A percentile compares a stretch with the other conserved stretches of the same genome.
These are phyloP conservation scores for Ypsolopha scabrella DNA, from an alignment of 2,888 invertebrate species.

Conservation along the genomic window DNA sequence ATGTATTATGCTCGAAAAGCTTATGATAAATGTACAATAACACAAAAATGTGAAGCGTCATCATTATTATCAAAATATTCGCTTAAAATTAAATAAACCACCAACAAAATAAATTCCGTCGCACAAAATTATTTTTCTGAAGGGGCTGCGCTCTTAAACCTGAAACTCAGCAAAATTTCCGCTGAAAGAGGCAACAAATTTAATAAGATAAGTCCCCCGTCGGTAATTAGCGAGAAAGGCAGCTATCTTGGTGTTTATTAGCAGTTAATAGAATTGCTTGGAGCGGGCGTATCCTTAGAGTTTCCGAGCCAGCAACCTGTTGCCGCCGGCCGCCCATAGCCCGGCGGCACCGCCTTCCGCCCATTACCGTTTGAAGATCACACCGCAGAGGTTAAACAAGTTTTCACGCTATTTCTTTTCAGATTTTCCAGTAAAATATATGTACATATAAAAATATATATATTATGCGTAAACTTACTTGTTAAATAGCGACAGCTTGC, in stretches of 20 bases:
- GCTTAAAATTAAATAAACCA: not conserved
- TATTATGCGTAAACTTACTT: no score
- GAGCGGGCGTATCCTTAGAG: slow-evolving; percentile 34
- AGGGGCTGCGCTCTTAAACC: not conserved
- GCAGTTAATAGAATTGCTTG: slow-evolving; percentile 49
- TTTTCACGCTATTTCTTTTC: no score
- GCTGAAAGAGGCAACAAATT: slow-evolving; percentile 25
- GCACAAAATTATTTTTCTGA: slow-evolving; percentile 2
- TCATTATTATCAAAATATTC: no score
- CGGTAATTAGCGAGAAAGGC: slow-evolving; percentile 43
- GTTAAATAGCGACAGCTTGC: no score
- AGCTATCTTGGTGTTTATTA: slow-evolving; percentile 48
- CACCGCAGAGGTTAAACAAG: no score
- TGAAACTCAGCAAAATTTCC: not conserved
- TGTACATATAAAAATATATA: no score
- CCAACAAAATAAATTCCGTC: not conserved
- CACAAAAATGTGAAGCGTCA: no score
- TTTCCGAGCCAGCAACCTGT: slow-evolving; percentile 50
- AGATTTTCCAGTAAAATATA: no score
- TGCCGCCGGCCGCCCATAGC: slow-evolving; percentile 68
- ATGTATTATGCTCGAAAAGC: no score
- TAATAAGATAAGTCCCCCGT: slow-evolving; percentile 39
- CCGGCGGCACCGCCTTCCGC: slow-evolving; percentile 55
- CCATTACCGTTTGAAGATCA: slow-evolving; percentile 25
- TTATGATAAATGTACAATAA: no score